These are phyloP conservation scores for Euzophera pinguis DNA, from an alignment of 2,888 invertebrate genomes.

Conservation along the genomic window DNA sequence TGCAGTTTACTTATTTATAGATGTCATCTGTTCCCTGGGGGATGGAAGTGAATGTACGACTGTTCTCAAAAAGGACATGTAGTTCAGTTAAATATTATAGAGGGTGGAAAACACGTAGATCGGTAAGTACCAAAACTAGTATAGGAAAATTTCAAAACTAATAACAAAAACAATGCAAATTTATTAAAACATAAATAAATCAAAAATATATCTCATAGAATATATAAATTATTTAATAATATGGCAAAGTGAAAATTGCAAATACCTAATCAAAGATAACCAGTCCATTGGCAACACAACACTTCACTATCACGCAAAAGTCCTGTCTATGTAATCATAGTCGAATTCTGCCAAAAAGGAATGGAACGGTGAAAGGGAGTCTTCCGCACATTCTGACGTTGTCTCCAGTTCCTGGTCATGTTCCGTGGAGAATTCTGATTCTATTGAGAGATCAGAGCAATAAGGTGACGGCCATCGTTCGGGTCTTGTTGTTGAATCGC, in stretches of 20 bases:
- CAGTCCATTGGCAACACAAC: constrained; percentile 38
- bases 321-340: constrained; percentile 70
- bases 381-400: constrained; percentile 71
- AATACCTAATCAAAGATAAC: constrained; percentile 51
- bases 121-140: too few relatives aligned
- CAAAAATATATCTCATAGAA: constrained; percentile 55
- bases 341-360: constrained; percentile 76
- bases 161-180: constrained; percentile 68
- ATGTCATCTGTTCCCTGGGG: constrained; percentile 7
- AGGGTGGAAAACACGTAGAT: not conserved
- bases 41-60: not conserved
- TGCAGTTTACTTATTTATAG: constrained; percentile 8
- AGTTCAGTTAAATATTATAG: not conserved
- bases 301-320: constrained; percentile 70
- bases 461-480: constrained; percentile 69
- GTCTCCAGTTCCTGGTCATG: constrained; percentile 69
- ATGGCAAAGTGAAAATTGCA: constrained; percentile 65
- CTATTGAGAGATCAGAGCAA: constrained; percentile 63
- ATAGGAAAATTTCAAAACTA: constrained; percentile 23
- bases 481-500: constrained; percentile 35
- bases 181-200: constrained; percentile 64
- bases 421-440: constrained; percentile 72
- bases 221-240: constrained; percentile 62
- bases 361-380: constrained; percentile 81
- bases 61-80: not conserved